A percentile compares a stretch with the other conserved stretches of the same genome.
phyloP scores from a whole-genome alignment of 1,140 invertebrate species.

The Oncopodura yosiiana region DNA sequence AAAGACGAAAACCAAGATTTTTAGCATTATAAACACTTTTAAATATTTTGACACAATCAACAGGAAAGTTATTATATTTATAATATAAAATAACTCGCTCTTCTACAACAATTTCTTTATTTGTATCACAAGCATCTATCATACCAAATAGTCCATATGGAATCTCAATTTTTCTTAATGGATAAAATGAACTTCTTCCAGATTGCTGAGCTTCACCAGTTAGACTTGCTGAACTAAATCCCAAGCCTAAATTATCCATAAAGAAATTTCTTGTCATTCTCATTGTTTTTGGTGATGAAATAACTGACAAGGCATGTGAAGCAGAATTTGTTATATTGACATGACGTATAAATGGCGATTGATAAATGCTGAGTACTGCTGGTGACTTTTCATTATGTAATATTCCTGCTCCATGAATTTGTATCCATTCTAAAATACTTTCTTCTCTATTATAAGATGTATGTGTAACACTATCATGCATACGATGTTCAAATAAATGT shows the following conservation, averaged over 20 bases:
- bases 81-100: constrained; percentile 89
- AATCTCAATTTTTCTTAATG: constrained; percentile 69
- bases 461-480: constrained; percentile 58
- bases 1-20: constrained; percentile 74
- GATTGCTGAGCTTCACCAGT: constrained; percentile 85
- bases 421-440: constrained; percentile 69
- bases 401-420: constrained; percentile 89
- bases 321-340: constrained; percentile 76
- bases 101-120: constrained; percentile 79
- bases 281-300: constrained; percentile 73
- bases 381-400: constrained; percentile 90
- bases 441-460: constrained; percentile 53
- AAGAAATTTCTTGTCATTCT: constrained; percentile 50
- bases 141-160: constrained; percentile 92
- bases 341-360: constrained; percentile 67
- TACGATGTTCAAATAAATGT: constrained; percentile 65
- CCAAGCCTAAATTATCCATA: constrained; percentile 74
- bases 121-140: constrained; percentile 89
- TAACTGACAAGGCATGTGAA: constrained; percentile 81
- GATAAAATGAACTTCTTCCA: constrained; percentile 73
- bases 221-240: constrained; percentile 75
- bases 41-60: constrained; percentile 98
- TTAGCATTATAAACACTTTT: constrained; percentile 70
- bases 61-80: constrained; percentile 90
- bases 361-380: constrained; percentile 77